Evolutionary conservation across 2,888 invertebrate genomes (phyloP).

Genomic region (Tetranychus truncatus): DNA sequence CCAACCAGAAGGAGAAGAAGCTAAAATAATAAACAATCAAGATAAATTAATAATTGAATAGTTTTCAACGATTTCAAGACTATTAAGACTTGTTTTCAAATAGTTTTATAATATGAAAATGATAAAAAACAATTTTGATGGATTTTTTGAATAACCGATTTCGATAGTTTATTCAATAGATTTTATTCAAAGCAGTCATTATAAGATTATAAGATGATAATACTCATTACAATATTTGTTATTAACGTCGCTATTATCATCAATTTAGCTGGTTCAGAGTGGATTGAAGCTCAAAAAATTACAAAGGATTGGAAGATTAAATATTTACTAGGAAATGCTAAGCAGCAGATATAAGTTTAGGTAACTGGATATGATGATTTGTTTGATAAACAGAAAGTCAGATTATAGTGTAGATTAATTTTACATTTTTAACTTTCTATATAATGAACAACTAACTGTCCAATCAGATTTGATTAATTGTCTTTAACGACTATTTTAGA

Average conservation of each 20-base stretch:
- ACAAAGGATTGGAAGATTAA: too few relatives aligned
- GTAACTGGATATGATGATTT: background rate
- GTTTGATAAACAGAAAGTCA: background rate
- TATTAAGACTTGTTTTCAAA: background rate
- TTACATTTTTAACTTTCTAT: background rate
- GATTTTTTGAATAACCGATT: too few relatives aligned
- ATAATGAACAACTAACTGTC: background rate
- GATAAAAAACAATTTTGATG: background rate
- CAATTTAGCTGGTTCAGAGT: too few relatives aligned
- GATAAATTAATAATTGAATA: background rate
- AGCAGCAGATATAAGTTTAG: too few relatives aligned
- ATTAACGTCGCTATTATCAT: too few relatives aligned
- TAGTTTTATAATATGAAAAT: background rate
- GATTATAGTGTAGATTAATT: background rate
- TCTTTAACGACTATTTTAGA: background rate
- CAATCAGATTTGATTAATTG: background rate
- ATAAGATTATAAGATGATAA: too few relatives aligned
- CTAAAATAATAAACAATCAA: background rate
- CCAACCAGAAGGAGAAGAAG: background rate
- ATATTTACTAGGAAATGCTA: too few relatives aligned
- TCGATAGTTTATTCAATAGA: too few relatives aligned
- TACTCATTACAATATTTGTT: too few relatives aligned
- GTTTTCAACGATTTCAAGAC: background rate
- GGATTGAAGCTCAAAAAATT: too few relatives aligned
- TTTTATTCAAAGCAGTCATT: too few relatives aligned